Base-by-base conservation (phyloP, 23 tunicate species). In the Trididemnum nubilum region DNA sequence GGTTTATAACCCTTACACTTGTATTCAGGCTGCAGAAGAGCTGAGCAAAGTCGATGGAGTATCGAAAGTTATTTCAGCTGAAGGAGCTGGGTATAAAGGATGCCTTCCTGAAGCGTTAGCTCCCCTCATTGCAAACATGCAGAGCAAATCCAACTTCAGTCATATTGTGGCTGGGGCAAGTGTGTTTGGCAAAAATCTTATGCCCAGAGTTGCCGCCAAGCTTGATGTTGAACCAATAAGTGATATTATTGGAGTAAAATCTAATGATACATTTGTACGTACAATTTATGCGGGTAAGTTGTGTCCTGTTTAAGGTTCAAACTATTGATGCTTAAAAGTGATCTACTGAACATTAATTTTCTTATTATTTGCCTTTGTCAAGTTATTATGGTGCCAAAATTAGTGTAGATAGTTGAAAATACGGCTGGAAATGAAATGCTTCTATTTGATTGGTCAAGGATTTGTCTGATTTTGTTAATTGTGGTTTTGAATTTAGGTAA, bases 111-210 rank as follows among this genome's bases (percentile, higher is more conserved):
- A 96, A 67, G 82, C 89, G 22, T 2, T 96, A 4, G 66, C 92
- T 0, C 99, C 99, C 0, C 76, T 91, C 0, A 51, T 96, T 37
- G 28, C 64, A 21, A 66, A 63, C 12, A 64, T 90, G 2, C 98
- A 93, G 64, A 32, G 60, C 9, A 64, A 85, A 65, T 39, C 70
- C 0, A 76, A 63, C 51, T 92, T 50, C 34, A 79, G 86, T 51
- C 99, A 96, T 72, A 91, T 96, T 34, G 15, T 96, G 60, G 97
- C 97, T 73, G 93, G 97, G 49, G 99, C 99, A 21, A 91, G 97
- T 75, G 94, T 92, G 24, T 91, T 91, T 78, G 99, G 94, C 28
- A 96, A 96, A 67, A 87, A 69, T 36, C 35, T 96, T 52, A 54
- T 91, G 60, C 99, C 99, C 2, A 81, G 99, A 59, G 87, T 96